Evolutionary conservation across 2,113 vertebrate species (phyloP).

Genomic region (Macrotis lagotis): DNA sequence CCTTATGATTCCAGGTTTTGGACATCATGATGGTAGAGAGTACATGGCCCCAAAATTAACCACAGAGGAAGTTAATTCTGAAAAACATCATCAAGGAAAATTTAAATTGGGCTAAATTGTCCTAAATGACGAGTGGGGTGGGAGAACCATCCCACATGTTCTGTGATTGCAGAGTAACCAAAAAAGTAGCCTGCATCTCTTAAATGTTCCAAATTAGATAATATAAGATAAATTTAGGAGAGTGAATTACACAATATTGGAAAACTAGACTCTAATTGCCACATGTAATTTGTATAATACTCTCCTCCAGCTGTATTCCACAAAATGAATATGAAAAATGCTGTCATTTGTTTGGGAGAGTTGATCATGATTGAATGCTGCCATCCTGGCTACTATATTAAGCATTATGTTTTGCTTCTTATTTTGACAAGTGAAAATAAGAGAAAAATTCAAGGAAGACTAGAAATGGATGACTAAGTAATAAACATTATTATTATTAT

Average conservation of each 20-base stretch:
- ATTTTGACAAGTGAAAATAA: constrained; percentile 61
- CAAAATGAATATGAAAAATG: constrained; percentile 59
- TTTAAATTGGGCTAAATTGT: constrained; percentile 60
- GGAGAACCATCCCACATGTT: constrained; percentile 37
- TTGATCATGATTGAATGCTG: constrained; percentile 34
- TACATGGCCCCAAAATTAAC: constrained; percentile 36
- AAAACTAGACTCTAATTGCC: constrained; percentile 62
- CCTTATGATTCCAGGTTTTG: constrained; percentile 41
- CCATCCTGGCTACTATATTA: constrained; percentile 49
- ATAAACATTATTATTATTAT: constrained; percentile 66
- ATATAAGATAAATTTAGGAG: constrained; percentile 67
- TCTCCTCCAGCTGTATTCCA: constrained; percentile 66
- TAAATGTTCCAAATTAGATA: constrained; percentile 56
- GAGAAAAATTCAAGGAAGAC: constrained; percentile 48
- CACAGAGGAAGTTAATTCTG: constrained; percentile 51
- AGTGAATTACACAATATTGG: constrained; percentile 47
- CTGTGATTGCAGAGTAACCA: background rate
- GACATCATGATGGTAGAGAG: constrained; percentile 25
- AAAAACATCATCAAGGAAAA: constrained; percentile 57
- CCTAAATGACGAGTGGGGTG: constrained; percentile 41
- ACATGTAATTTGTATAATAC: constrained; percentile 49
- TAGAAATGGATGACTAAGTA: constrained; percentile 35
- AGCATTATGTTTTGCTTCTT: constrained; percentile 8
- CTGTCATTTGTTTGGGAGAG: background rate
- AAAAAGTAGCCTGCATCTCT: constrained; percentile 60